phyloP scores from a whole-genome alignment of 2,888 invertebrate genomes.

The Drosophila anceps region DNA sequence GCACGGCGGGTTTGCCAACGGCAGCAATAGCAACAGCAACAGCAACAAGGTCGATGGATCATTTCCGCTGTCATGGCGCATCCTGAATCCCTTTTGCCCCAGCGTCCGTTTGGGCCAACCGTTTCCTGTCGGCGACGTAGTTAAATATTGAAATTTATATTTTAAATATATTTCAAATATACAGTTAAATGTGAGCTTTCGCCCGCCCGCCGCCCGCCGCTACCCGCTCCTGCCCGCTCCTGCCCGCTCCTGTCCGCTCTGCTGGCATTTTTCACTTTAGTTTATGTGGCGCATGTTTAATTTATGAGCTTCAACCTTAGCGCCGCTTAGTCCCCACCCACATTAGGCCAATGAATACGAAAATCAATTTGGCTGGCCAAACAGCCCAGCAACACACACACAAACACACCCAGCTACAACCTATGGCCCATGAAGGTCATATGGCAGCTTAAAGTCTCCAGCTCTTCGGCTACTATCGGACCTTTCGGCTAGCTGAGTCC shows the following conservation, averaged over 20 bases:
- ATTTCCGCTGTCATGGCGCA: slow-evolving; percentile 78
- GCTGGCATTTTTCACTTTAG: slow-evolving; percentile 67
- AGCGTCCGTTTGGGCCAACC: slow-evolving; percentile 61
- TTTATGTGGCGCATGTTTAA: slow-evolving; percentile 75
- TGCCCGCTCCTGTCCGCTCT: background rate
- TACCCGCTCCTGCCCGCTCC: background rate
- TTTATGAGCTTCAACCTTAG: slow-evolving; percentile 63
- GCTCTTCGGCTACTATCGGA: background rate
- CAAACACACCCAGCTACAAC: background rate
- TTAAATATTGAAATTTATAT: slow-evolving; percentile 81
- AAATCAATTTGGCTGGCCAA: slow-evolving; percentile 63
- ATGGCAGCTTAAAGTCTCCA: slow-evolving; percentile 41
- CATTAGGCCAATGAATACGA: slow-evolving; percentile 71
- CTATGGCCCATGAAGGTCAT: slow-evolving; percentile 48
- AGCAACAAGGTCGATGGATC: slow-evolving; percentile 74
- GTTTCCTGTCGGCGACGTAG: slow-evolving; percentile 79
- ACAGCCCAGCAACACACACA: slow-evolving; percentile 11
- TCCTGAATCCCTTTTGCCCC: slow-evolving; percentile 55
- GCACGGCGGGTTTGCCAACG: background rate
- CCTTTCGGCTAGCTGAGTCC: slow-evolving; percentile 17
- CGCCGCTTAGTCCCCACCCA: slow-evolving; percentile 6
- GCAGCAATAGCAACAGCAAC: slow-evolving; percentile 22
- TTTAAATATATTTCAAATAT: slow-evolving; percentile 78
- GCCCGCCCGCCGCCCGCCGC: slow-evolving; percentile 11
- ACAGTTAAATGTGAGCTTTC: slow-evolving; percentile 66